Evolutionary conservation across 2,888 invertebrate genomes (phyloP).

Genomic region (Andrena praecox): DNA sequence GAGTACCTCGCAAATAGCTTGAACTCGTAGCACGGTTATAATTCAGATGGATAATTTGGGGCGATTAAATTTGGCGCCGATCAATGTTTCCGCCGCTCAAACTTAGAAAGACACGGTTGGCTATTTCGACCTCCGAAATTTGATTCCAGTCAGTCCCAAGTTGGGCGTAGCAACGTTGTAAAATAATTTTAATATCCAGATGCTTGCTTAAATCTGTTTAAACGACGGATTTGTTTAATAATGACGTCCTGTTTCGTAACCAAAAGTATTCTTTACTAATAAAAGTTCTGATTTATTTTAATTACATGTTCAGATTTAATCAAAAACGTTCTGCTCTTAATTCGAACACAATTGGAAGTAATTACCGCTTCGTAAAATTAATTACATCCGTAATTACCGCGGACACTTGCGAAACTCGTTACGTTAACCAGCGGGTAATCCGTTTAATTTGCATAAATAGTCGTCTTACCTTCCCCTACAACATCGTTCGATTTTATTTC

Average conservation of each 20-base stretch:
- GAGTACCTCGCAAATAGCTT: not conserved
- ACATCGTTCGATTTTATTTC: not conserved
- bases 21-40: not conserved
- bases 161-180: not conserved
- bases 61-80: constrained; percentile 6
- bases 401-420: not conserved
- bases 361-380: not conserved
- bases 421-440: not conserved
- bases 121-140: not conserved
- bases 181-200: not conserved
- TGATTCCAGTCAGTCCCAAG: not conserved
- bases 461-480: not conserved
- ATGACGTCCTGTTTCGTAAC: not conserved
- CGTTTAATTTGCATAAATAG: not conserved
- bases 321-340: not conserved
- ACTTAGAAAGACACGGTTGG: not conserved
- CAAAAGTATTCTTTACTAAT: not conserved
- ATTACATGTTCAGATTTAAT: not conserved
- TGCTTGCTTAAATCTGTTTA: not conserved
- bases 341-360: constrained; percentile 2
- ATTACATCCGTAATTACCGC: constrained; percentile 10
- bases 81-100: not conserved
- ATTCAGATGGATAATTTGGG: constrained; percentile 5
- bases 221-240: not conserved
- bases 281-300: not conserved